Conservation (phyloP, 2,888 invertebrate species). For the Melanostoma scalare region DNA sequence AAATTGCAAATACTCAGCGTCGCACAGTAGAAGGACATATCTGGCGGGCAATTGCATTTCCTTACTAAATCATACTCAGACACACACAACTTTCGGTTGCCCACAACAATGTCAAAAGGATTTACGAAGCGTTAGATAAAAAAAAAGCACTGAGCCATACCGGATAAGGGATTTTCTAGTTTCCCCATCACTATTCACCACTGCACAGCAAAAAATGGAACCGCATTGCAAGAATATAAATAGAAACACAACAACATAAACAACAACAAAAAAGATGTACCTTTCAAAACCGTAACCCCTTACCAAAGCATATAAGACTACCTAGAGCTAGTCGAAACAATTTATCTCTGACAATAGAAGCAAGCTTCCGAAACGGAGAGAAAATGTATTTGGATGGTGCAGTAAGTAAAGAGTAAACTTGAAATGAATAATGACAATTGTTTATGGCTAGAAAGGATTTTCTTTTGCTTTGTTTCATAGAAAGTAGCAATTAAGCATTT, state of each 20-base stretch:
- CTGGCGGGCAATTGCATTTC: no score
- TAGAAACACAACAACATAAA: neutral
- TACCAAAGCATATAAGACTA: neutral
- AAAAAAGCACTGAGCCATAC: no score
- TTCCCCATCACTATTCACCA: neutral
- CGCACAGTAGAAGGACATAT: no score
- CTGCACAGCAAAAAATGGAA: neutral
- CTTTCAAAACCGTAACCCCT: constrained; percentile 1
- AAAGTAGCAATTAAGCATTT: constrained; percentile 30
- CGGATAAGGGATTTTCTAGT: no score
- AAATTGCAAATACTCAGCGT: no score
- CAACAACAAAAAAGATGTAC: neutral
- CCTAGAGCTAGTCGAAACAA: constrained; percentile 20
- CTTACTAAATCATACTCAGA: no score
- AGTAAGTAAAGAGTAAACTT: neutral
- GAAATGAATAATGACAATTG: constrained; percentile 34
- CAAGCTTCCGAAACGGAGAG: constrained; percentile 34
- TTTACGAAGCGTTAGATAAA: no score
- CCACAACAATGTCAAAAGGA: no score
- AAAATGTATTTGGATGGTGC: constrained; percentile 8
- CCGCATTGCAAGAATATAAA: neutral
- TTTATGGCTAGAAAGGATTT: constrained; percentile 2
- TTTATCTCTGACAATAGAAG: constrained; percentile 35
- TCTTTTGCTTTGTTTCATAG: neutral
- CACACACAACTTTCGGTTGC: no score